Evolutionary conservation across 2,797 vertebrate species (phyloP).

Genomic region (Lophura swinhoii): DNA sequence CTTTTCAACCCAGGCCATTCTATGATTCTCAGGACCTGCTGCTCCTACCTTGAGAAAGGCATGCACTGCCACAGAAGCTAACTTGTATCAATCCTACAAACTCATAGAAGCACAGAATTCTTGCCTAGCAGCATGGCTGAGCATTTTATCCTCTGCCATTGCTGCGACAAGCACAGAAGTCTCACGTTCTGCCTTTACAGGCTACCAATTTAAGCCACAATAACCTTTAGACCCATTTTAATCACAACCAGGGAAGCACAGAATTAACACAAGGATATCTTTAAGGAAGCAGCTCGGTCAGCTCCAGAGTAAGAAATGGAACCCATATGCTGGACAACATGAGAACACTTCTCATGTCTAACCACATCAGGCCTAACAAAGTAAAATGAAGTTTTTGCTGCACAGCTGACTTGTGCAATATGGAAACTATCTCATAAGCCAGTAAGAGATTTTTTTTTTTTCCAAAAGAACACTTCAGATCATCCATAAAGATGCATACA

Average conservation of each 20-base stretch:
- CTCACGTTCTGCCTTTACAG: background rate
- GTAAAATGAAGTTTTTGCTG: background rate
- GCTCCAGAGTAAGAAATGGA: background rate
- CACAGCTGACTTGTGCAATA: background rate
- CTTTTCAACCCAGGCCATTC: no score
- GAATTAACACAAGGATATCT: background rate
- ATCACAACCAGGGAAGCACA: background rate
- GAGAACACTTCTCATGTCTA: background rate
- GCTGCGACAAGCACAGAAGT: background rate
- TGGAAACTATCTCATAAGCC: background rate
- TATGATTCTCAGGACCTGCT: background rate
- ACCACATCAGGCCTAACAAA: background rate
- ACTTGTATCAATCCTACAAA: background rate
- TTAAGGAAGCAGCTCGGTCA: background rate
- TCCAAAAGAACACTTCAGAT: background rate
- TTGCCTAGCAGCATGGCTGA: background rate
- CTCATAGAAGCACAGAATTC: background rate
- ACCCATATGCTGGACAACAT: background rate
- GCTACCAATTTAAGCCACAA: background rate
- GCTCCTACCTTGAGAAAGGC: background rate
- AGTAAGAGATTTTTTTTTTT: background rate
- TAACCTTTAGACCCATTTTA: background rate
- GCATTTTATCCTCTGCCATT: background rate
- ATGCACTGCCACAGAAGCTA: background rate
- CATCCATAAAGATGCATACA: background rate